phyloP scores from a whole-genome alignment of 2,797 vertebrate genomes.

The Gallinago stenura region DNA sequence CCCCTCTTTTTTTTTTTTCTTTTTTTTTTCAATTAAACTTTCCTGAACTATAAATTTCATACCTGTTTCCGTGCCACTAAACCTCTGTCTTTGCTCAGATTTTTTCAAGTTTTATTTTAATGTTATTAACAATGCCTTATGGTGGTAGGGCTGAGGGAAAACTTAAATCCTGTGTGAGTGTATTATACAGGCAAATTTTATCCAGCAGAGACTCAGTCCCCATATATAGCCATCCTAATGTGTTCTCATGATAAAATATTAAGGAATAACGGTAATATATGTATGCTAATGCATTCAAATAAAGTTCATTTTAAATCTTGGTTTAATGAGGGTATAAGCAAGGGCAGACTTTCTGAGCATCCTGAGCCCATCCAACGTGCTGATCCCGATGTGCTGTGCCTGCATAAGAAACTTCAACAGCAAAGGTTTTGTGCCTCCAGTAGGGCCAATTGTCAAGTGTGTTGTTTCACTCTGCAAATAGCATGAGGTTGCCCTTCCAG shows the following conservation, averaged over 20 bases:
- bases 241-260: slow-evolving; percentile 38
- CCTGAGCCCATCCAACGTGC: background rate
- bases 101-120: background rate
- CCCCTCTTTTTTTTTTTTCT: rapidly evolving
- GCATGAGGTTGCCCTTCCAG: background rate
- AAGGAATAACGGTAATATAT: slow-evolving; percentile 37
- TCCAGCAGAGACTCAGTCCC: background rate
- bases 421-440: background rate
- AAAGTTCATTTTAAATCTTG: slow-evolving; percentile 29
- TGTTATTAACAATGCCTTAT: background rate
- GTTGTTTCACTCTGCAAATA: background rate
- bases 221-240: background rate
- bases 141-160: background rate
- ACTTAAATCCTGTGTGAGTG: background rate
- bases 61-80: background rate
- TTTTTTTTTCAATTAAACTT: background rate
- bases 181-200: background rate
- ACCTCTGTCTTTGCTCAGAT: background rate
- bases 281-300: slow-evolving; percentile 50
- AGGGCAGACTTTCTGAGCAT: slow-evolving; percentile 24
- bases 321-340: slow-evolving; percentile 52
- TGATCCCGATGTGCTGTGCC: background rate
- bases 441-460: background rate
- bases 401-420: background rate
- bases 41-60: background rate